Evolutionary conservation across 2,797 vertebrate genomes (phyloP).

Genomic region (Phoebastria nigripes): DNA sequence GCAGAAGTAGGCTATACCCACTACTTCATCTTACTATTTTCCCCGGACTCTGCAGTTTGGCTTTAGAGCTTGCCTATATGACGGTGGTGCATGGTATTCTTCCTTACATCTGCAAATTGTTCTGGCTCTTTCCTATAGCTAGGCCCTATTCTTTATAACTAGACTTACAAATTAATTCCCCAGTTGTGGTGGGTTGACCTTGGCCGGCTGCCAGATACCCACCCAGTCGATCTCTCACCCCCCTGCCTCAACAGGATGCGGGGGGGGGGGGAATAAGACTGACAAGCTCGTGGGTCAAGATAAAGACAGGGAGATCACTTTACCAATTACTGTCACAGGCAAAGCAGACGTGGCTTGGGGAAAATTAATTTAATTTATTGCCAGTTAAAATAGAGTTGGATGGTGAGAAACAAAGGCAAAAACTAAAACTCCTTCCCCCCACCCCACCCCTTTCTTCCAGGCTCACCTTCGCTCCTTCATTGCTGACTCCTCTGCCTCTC

Average conservation of each 20-base stretch:
- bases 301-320: background rate
- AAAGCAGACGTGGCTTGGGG: background rate
- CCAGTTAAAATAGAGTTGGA: background rate
- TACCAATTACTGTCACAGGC: background rate
- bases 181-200: background rate
- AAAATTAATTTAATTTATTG: background rate
- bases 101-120: background rate
- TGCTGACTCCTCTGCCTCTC: no score
- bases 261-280: background rate
- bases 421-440: background rate
- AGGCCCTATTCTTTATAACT: background rate
- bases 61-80: background rate
- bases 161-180: background rate
- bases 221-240: background rate
- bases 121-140: background rate
- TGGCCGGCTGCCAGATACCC: background rate
- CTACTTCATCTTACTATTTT: background rate
- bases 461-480: background rate
- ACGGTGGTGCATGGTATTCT: background rate
- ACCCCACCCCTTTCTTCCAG: background rate
- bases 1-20: background rate
- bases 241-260: background rate
- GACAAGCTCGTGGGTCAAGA: background rate
- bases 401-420: background rate
- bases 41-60: background rate